Evolutionary conservation across 2,797 vertebrate species (phyloP).

Genomic region (Sebastes vulpes): DNA sequence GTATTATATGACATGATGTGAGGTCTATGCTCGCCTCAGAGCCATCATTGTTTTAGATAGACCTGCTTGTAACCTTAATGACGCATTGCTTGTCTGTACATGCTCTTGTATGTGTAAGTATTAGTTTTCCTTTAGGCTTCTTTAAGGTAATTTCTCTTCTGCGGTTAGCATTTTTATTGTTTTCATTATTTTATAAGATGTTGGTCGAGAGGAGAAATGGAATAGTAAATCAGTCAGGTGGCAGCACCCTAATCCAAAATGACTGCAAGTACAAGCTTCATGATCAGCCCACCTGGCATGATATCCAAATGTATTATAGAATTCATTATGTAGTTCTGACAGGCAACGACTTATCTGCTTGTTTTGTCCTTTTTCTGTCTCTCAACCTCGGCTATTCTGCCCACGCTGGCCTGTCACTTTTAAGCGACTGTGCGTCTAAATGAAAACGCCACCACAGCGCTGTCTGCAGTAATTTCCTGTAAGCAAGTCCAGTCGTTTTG

Average conservation of each 20-base stretch:
- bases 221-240: neutral
- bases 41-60: neutral
- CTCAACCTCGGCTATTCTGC: slow-evolving; percentile 16
- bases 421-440: slow-evolving; percentile 18
- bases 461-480: slow-evolving; percentile 36
- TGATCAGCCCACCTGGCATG: neutral
- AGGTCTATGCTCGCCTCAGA: neutral
- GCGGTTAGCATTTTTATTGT: neutral
- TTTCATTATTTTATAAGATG: neutral
- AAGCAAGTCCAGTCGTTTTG: slow-evolving; percentile 24
- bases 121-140: neutral
- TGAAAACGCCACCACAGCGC: slow-evolving; percentile 29
- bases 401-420: slow-evolving; percentile 12
- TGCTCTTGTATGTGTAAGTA: neutral
- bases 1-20: neutral
- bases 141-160: neutral
- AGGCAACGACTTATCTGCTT: slow-evolving; percentile 18
- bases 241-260: neutral
- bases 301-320: neutral
- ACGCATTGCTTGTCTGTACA: neutral
- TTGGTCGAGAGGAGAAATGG: neutral
- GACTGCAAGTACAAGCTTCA: neutral
- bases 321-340: slow-evolving; percentile 22
- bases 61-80: neutral
- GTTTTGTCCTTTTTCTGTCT: slow-evolving; percentile 26